Percentiles rank a stretch among this genome's conserved stretches.
phyloP scores from a whole-genome alignment of 2,888 invertebrate species.

The Andrena marginata region DNA sequence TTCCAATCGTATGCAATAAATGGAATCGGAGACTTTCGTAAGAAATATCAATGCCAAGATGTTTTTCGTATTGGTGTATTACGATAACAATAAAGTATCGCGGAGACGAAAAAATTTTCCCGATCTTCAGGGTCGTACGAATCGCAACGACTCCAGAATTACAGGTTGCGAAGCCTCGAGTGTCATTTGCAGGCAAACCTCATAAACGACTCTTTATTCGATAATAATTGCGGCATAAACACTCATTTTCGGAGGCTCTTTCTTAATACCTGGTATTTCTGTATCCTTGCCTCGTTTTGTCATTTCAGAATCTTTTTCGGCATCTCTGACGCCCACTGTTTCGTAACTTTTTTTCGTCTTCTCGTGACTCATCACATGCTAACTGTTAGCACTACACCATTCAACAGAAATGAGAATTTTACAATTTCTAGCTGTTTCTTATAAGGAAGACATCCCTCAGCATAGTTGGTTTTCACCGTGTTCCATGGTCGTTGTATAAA shows the following conservation, averaged over 20 bases:
- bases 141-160: constrained; percentile 67
- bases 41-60: too few species aligned
- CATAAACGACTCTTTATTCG: constrained; percentile 82
- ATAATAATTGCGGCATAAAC: constrained; percentile 83
- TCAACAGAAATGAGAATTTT: background rate
- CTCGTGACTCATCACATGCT: constrained; percentile 15
- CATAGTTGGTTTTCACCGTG: background rate
- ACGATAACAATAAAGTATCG: background rate
- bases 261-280: constrained; percentile 73
- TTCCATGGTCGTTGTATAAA: background rate
- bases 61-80: background rate
- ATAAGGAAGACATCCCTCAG: background rate
- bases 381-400: constrained; percentile 21
- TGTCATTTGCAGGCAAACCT: constrained; percentile 79
- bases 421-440: constrained; percentile 17
- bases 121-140: constrained; percentile 48
- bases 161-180: constrained; percentile 73
- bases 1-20: too few species aligned
- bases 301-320: constrained; percentile 57
- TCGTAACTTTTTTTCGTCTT: constrained; percentile 24
- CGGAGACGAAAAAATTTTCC: constrained; percentile 41
- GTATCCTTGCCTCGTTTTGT: constrained; percentile 63
- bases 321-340: constrained; percentile 35
- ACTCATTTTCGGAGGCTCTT: constrained; percentile 77
- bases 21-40: too few species aligned